Percentiles rank a stretch among this genome's conserved stretches.
Evolutionary conservation across 2,113 vertebrate genomes (phyloP).

Genomic region (Bufo bufo): DNA sequence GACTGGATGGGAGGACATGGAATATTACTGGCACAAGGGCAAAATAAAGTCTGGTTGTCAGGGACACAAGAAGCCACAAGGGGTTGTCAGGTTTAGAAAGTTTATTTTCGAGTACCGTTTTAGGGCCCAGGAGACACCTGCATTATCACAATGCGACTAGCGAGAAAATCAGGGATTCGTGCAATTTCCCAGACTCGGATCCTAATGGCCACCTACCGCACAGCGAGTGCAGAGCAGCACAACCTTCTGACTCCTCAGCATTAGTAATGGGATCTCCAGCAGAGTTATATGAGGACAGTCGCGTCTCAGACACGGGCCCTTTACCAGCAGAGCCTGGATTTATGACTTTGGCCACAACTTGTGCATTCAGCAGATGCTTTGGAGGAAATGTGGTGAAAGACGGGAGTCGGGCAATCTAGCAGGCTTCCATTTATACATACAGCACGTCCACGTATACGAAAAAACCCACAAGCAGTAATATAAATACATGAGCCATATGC

Average conservation of each 20-base stretch:
- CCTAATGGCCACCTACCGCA: neutral
- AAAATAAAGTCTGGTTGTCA: too few relatives aligned
- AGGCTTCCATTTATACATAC: neutral
- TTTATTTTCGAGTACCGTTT: too few relatives aligned
- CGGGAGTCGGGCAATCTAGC: neutral
- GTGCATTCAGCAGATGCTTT: neutral
- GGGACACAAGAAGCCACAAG: too few relatives aligned
- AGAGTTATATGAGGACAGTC: neutral
- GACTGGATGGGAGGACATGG: too few relatives aligned
- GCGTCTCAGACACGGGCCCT: neutral
- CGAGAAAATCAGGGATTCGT: too few relatives aligned
- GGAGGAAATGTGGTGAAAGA: neutral
- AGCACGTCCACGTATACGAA: neutral
- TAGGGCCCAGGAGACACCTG: neutral
- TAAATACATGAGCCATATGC: too few relatives aligned
- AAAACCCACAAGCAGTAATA: neutral
- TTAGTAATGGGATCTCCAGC: neutral
- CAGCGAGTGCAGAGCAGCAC: neutral
- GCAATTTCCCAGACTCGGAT: neutral
- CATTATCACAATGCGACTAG: neutral
- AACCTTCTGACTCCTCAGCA: neutral
- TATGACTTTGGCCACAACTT: neutral
- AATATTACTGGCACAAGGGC: too few relatives aligned
- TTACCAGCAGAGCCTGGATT: neutral
- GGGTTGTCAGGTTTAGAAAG: too few relatives aligned